A percentile compares a stretch with the other conserved stretches of the same genome.
phyloP scores from a whole-genome alignment of 2,888 invertebrate species.

The Drosophila sordidula region DNA sequence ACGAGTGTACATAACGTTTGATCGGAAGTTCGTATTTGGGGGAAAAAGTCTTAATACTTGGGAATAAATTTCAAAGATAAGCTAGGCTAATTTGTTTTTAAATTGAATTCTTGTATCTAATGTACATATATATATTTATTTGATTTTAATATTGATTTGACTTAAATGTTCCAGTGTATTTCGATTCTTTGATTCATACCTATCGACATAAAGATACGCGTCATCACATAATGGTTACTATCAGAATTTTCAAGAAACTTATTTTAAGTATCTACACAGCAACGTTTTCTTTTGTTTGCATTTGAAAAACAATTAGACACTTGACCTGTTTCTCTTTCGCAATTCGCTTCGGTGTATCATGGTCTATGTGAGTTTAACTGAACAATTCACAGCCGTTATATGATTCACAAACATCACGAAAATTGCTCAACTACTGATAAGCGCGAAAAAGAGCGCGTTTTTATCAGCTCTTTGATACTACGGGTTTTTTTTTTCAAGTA shows the following conservation, averaged over 20 bases:
- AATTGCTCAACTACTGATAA: constrained; percentile 46
- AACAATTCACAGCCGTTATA: constrained; percentile 9
- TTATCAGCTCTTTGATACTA: constrained; percentile 33
- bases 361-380: constrained; percentile 1
- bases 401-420: constrained; percentile 28
- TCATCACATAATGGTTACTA: constrained; percentile 20
- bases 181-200: background rate
- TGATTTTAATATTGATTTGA: too few species aligned
- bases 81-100: too few species aligned
- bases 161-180: too few species aligned
- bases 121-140: too few species aligned
- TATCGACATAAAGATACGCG: background rate
- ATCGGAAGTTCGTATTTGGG: constrained; percentile 7
- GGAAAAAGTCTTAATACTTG: background rate
- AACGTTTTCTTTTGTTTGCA: constrained; percentile 9
- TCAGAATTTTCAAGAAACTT: constrained; percentile 9
- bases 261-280: constrained; percentile 2
- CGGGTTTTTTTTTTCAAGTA: background rate
- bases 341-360: constrained; percentile 17
- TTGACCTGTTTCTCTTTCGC: constrained; percentile 16
- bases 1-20: constrained; percentile 4
- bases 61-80: background rate
- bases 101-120: too few species aligned
- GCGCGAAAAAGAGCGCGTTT: constrained; percentile 16
- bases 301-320: constrained; percentile 19